Evolutionary conservation across 2,797 vertebrate genomes (phyloP).

Genomic region (Lagodon rhomboides): DNA sequence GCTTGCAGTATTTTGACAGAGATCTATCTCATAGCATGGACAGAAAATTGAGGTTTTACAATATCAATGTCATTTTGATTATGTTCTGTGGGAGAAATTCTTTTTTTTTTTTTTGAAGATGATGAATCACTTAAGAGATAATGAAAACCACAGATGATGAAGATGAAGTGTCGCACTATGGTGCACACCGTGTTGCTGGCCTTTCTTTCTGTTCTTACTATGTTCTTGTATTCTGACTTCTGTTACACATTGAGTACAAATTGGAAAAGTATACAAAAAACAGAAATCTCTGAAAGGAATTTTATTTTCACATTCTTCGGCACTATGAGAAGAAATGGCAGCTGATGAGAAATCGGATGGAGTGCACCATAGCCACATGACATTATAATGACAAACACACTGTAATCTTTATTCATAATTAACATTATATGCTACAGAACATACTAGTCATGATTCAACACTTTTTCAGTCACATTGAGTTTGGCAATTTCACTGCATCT

Average conservation of each 20-base stretch:
- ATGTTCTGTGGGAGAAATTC: not conserved
- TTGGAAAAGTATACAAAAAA: constrained; percentile 17
- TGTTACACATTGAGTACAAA: constrained; percentile 3
- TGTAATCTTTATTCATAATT: constrained; percentile 28
- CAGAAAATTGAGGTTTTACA: constrained; percentile 64
- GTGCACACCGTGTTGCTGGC: constrained; percentile 37
- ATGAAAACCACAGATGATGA: constrained; percentile 39
- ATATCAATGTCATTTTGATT: constrained; percentile 28
- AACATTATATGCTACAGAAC: constrained; percentile 49
- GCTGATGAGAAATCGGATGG: constrained; percentile 57
- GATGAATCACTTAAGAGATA: constrained; percentile 19
- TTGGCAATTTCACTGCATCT: constrained; percentile 42
- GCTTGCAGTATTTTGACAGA: constrained; percentile 69
- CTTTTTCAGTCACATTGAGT: constrained; percentile 38
- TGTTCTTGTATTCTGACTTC: constrained; percentile 4
- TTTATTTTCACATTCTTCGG: constrained; percentile 62
- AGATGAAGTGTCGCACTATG: constrained; percentile 32
- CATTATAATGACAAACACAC: constrained; percentile 45
- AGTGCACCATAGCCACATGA: constrained; percentile 41
- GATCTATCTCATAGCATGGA: constrained; percentile 53
- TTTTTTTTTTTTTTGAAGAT: not conserved
- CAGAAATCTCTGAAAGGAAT: constrained; percentile 14
- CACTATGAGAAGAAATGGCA: constrained; percentile 56
- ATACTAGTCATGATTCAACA: constrained; percentile 41
- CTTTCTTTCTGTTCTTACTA: constrained; percentile 43